phyloP scores from a whole-genome alignment of 1,140 invertebrate species.

The Euwallacea fornicatus region DNA sequence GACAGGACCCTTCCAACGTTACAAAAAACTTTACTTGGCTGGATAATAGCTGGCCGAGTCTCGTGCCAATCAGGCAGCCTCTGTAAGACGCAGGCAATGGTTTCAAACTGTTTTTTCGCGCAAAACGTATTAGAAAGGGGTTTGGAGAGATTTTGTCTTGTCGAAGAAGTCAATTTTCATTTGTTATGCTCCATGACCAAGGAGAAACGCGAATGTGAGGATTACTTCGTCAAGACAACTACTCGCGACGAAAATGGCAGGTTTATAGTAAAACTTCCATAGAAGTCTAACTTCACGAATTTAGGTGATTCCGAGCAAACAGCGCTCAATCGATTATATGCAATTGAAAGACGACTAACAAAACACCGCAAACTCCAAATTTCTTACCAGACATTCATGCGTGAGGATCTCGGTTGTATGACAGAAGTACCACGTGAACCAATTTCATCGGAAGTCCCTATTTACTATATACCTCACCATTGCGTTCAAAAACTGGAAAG shows the following conservation, averaged over 20 bases:
- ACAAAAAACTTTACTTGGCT: constrained; percentile 23
- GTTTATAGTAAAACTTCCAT: constrained; percentile 37
- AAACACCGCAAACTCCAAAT: constrained; percentile 40
- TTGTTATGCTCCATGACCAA: not conserved
- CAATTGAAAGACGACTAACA: constrained; percentile 46
- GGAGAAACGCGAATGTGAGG: constrained; percentile 36
- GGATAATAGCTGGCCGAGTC: too few species aligned
- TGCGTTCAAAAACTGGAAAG: constrained; percentile 46
- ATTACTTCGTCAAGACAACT: constrained; percentile 26
- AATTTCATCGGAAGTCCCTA: constrained; percentile 11
- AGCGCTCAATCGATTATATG: constrained; percentile 46
- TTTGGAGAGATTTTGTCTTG: constrained; percentile 21
- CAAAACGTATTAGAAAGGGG: constrained; percentile 13
- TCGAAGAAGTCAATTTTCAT: constrained; percentile 5
- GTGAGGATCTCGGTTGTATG: constrained; percentile 50
- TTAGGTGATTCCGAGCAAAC: constrained; percentile 46
- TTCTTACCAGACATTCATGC: constrained; percentile 48
- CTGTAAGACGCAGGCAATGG: too few species aligned
- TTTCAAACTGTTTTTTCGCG: not conserved
- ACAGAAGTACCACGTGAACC: constrained; percentile 19
- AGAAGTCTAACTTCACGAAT: constrained; percentile 25
- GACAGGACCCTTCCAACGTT: constrained; percentile 7
- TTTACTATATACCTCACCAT: constrained; percentile 50
- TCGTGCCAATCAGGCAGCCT: too few species aligned
- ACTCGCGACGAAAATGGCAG: constrained; percentile 23